Base-by-base conservation (phyloP, 2,888 invertebrate genomes). In the Microctonus hyperodae region DNA sequence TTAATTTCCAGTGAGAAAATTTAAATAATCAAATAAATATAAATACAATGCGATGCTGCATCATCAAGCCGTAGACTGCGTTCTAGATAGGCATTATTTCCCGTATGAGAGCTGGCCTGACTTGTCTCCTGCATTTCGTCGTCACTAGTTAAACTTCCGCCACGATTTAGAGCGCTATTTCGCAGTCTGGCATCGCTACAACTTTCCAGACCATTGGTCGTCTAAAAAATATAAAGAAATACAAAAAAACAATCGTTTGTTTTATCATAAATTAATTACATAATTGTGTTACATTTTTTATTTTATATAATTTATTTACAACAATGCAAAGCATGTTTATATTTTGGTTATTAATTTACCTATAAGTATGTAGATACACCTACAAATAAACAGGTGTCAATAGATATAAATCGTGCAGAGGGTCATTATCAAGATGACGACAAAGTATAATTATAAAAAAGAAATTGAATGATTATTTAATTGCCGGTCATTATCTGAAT, bases 101-200 rank as follows among this genome's bases (percentile, higher is more conserved):
- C 81, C 33, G 77, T 70, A 68, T 80, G 81, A 68, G 82, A 76
- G 69, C 73, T 72, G 40, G 75, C 70, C 60, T 78, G 82, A 71
- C 80, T 82, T 55, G 74, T 78, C 70, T 83, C 83, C 73, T 80
- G 71, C 82, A 83, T 83, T 69, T 84, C 82, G 75, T 83, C 83
- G 79, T 83, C 83, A 70, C 81, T 83, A 70, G 79, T 83, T 69
- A 80, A 62, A 78, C 76, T 81, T 69, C 73, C 77, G 60, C 78
- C 79, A 28, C 79, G 79, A 75, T 71, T 78, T 66, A 74, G 59
- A 69, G 70, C 70, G 71, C 77, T 75, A 63, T 72, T 79, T 67
- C 77, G 75, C 64, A 78, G 73, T 69, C 78, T 76, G 62, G 76
- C 80, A 77, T 83, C 82, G 70, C 82, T 81, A 72, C 77, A 65